A percentile compares a stretch with the other conserved stretches of the same genome.
These are phyloP conservation scores for Pterostichus niger DNA, from an alignment of 2,888 invertebrate genomes.

Conservation along the genomic window DNA sequence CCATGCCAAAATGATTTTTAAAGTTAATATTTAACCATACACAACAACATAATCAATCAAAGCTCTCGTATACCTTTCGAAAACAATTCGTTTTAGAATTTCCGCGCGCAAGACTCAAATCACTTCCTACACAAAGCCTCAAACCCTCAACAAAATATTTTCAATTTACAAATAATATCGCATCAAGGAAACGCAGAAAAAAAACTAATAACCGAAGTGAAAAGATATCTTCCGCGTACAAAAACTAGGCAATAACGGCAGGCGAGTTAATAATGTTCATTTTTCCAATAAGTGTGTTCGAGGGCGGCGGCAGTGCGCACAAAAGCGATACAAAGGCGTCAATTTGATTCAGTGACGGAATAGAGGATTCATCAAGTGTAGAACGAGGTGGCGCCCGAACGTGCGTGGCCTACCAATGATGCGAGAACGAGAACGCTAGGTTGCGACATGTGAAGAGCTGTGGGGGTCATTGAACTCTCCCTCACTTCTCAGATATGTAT, in stretches of 20 bases:
- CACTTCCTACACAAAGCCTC: slow-evolving; percentile 2
- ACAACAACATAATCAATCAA: no score
- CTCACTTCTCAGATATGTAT: background rate
- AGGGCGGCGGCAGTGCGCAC: slow-evolving; percentile 22
- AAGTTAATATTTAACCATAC: no score
- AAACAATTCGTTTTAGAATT: no score
- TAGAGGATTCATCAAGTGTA: slow-evolving; percentile 55
- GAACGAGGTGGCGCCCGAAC: slow-evolving; percentile 31
- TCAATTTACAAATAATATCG: slow-evolving; percentile 51
- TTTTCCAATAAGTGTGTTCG: slow-evolving; percentile 56
- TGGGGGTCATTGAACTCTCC: slow-evolving; percentile 13
- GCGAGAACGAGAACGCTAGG: background rate
- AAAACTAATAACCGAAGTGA: slow-evolving; percentile 50
- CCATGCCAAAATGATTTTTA: no score
- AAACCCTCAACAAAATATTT: slow-evolving; percentile 40
- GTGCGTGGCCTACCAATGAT: slow-evolving; percentile 28
- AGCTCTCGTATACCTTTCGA: no score
- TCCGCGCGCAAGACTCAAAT: background rate
- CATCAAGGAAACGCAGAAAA: slow-evolving; percentile 37
- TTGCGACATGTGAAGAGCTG: background rate
- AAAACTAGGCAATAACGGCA: slow-evolving; percentile 57
- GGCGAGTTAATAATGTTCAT: slow-evolving; percentile 63
- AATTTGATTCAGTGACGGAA: slow-evolving; percentile 59
- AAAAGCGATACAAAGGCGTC: slow-evolving; percentile 59
- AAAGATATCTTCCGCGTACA: slow-evolving; percentile 43